These are phyloP conservation scores for Macrocentrus cingulum DNA, from an alignment of 1,140 invertebrate genomes.

Conservation along the genomic window DNA sequence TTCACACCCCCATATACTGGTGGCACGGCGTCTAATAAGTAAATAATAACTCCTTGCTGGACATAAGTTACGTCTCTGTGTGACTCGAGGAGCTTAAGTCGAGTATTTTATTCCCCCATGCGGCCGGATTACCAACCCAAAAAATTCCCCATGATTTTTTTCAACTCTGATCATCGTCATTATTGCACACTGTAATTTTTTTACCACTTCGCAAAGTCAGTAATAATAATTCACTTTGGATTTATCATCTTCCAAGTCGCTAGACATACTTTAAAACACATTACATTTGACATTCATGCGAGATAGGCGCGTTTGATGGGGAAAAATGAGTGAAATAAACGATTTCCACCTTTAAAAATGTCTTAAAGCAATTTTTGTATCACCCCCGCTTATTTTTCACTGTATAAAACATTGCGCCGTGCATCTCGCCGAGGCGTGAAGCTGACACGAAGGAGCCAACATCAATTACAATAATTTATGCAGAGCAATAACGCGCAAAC, in stretches of 20 bases:
- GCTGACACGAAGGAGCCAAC: conserved; percentile 28
- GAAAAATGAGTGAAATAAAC: neutral
- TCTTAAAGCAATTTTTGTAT: neutral
- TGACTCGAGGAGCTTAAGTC: no score
- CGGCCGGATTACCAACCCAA: neutral
- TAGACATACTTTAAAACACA: conserved; percentile 13
- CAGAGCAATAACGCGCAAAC: conserved; percentile 27
- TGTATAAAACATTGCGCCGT: conserved; percentile 21
- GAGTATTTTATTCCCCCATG: neutral
- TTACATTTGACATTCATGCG: conserved; percentile 23
- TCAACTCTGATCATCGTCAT: no score
- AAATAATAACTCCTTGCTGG: conserved; percentile 34
- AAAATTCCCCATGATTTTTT: no score
- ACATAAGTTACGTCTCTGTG: conserved; percentile 23
- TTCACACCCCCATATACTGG: conserved; percentile 26
- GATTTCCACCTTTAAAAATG: neutral
- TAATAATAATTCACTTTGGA: conserved; percentile 11
- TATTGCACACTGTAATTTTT: no score
- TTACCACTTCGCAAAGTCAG: no score
- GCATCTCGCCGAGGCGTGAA: conserved; percentile 20
- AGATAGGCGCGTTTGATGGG: conserved; percentile 4
- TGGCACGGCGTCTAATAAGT: conserved; percentile 30
- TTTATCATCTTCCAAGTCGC: conserved; percentile 4
- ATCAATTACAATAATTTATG: conserved; percentile 29
- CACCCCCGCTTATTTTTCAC: conserved; percentile 6